phyloP scores from a whole-genome alignment of 2,888 invertebrate species.

The Acholoe squamosa region DNA sequence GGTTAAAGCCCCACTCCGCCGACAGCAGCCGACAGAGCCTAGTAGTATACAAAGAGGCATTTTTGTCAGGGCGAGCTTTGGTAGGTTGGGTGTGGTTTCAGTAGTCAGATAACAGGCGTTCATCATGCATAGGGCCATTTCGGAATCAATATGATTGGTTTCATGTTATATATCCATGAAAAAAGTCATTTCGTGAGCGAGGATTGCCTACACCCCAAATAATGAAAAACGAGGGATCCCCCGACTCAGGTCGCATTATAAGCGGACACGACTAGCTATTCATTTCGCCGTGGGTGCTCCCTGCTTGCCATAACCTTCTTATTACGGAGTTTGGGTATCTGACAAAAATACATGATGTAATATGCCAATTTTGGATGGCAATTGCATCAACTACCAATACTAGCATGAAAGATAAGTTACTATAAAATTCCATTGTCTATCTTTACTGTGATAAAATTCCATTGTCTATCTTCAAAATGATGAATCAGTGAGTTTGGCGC shows the following conservation, averaged over 20 bases:
- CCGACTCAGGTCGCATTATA: background rate
- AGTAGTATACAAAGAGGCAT: constrained; percentile 19
- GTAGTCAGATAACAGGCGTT: no score
- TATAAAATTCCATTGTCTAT: no score
- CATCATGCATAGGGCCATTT: background rate
- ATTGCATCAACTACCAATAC: no score
- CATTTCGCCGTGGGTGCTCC: background rate
- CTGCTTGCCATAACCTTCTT: background rate
- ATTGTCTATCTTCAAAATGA: no score
- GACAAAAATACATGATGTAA: background rate
- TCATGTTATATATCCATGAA: background rate
- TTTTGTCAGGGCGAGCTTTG: background rate
- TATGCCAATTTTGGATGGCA: no score
- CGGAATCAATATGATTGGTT: background rate
- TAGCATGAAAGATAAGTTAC: no score
- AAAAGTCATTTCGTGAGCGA: background rate
- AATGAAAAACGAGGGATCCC: background rate
- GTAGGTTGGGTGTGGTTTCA: background rate
- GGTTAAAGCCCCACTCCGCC: constrained; percentile 1
- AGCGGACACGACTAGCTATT: background rate
- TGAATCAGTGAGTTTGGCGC: background rate
- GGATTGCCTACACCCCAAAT: background rate
- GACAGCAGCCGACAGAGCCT: background rate
- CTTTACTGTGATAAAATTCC: no score
- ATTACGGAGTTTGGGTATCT: no score